Base-by-base conservation (phyloP, 1,140 invertebrate species). In the Procambarus clarkii region DNA sequence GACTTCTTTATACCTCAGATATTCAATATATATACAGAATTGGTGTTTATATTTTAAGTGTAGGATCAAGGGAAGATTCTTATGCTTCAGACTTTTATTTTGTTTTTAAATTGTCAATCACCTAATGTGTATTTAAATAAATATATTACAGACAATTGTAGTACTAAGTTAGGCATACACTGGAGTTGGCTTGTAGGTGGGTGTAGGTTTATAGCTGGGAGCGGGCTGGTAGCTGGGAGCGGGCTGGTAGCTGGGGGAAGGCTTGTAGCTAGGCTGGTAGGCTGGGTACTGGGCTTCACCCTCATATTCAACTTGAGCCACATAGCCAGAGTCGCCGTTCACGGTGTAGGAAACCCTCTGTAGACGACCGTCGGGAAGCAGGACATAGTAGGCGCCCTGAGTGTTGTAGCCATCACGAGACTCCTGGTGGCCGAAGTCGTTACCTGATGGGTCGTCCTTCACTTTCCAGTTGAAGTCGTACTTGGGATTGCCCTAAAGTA, bases 401-500 rank as follows among this genome's bases (percentile, higher is more conserved):
- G 97, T 96, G 71, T 96, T 95, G 94, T 97, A 97, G 77, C 97
- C 97, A 94, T 97, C 96, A 88, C 97, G 95, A 93, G 96, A 96
- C 95, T 98, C 97, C 93, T 96, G 96, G 95, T 98, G 97, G 93
- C 97, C 97, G 94, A 97, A 98, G 93, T 97, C 96, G 93, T 96
- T 96, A 94, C 97, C 97, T 93, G 96, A 96, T 94, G 97, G 96
- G 78, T 95, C 95, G 94, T 97, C 97, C 93, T 97, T 96, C 87
- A 98, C 97, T 95, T 97, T 96, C 94, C 97, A 98, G 94, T 96
- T 96, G 95, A 97, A 98, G 94, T 97, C 96, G 94, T 98, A 98
- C 94, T 97, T 97, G 71, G 97, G 15, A n/a, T 18, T 11, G 21
- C 15, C 64, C 64, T 69, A 18, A n/a, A 69, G 21, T 18, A 21